These are phyloP conservation scores for Chironomus riparius DNA, from an alignment of 2,888 invertebrate species.

Conservation along the genomic window DNA sequence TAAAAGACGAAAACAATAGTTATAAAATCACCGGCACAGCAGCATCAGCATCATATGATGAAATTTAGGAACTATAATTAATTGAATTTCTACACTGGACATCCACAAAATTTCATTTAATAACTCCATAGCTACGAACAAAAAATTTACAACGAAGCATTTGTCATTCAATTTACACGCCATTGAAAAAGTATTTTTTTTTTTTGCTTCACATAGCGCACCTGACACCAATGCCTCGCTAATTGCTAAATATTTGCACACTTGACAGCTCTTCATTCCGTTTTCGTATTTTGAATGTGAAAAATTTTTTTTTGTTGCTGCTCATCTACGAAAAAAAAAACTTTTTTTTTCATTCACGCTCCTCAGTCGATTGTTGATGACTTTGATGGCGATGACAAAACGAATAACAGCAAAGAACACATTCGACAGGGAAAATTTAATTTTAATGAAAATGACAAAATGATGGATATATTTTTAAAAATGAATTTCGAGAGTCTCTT, in stretches of 20 bases:
- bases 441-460: conserved; percentile 28
- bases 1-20: neutral
- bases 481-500: conserved; percentile 10
- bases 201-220: neutral
- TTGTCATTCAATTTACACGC: neutral
- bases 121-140: neutral
- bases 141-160: neutral
- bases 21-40: conserved; percentile 3
- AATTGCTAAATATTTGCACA: conserved; percentile 25
- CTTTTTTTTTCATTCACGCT: neutral
- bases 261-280: neutral
- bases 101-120: conserved; percentile 3
- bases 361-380: neutral
- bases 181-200: neutral
- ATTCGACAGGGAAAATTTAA: conserved; percentile 19
- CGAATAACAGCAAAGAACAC: neutral
- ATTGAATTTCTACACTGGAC: conserved; percentile 12
- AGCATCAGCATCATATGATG: conserved; percentile 20
- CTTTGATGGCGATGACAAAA: conserved; percentile 1
- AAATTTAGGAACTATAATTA: conserved; percentile 26
- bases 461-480: conserved; percentile 25
- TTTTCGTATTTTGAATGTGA: neutral
- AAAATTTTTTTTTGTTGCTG: conserved; percentile 12
- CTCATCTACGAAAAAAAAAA: neutral
- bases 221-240: conserved; percentile 1